phyloP scores from a whole-genome alignment of 2,888 invertebrate species.

The Ctenicera cuprea region DNA sequence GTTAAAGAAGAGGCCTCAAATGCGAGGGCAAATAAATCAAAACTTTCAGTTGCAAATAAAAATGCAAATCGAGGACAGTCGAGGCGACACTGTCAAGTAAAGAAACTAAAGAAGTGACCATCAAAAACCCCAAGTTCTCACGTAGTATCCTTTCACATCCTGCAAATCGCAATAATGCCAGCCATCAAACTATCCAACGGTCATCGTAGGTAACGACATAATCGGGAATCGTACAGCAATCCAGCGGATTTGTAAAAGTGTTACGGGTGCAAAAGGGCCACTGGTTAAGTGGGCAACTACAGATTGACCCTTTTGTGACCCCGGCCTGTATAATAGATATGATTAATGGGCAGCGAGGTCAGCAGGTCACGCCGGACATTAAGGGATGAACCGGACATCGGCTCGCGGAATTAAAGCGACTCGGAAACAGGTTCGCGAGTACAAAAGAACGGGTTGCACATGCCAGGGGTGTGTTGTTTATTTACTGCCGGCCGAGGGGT shows the following conservation, averaged over 20 bases:
- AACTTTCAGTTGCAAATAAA: slow-evolving; percentile 70
- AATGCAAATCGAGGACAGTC: slow-evolving; percentile 70
- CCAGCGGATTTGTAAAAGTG: slow-evolving; percentile 54
- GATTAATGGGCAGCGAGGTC: slow-evolving; percentile 73
- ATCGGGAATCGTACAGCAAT: slow-evolving; percentile 67
- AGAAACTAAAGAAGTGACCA: slow-evolving; percentile 60
- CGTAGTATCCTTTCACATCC: slow-evolving; percentile 67
- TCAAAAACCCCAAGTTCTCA: slow-evolving; percentile 68
- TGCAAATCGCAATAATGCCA: slow-evolving; percentile 64
- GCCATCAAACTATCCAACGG: slow-evolving; percentile 68
- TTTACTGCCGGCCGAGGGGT: slow-evolving; percentile 65
- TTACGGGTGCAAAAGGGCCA: slow-evolving; percentile 33
- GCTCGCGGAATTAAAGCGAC: slow-evolving; percentile 66
- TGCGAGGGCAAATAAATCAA: slow-evolving; percentile 68
- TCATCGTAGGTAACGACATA: slow-evolving; percentile 73
- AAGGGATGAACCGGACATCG: slow-evolving; percentile 70
- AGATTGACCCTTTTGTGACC: slow-evolving; percentile 67
- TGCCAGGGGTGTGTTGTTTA: slow-evolving; percentile 68
- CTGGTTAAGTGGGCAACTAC: slow-evolving; percentile 53
- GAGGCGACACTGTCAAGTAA: slow-evolving; percentile 63
- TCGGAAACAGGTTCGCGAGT: slow-evolving; percentile 65
- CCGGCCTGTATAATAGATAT: slow-evolving; percentile 69
- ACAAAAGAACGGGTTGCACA: slow-evolving; percentile 67
- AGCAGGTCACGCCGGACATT: slow-evolving; percentile 71
- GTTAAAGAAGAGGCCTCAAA: slow-evolving; percentile 38